phyloP scores from a whole-genome alignment of 2,113 vertebrate species.

The Phylloscopus trochilus region DNA sequence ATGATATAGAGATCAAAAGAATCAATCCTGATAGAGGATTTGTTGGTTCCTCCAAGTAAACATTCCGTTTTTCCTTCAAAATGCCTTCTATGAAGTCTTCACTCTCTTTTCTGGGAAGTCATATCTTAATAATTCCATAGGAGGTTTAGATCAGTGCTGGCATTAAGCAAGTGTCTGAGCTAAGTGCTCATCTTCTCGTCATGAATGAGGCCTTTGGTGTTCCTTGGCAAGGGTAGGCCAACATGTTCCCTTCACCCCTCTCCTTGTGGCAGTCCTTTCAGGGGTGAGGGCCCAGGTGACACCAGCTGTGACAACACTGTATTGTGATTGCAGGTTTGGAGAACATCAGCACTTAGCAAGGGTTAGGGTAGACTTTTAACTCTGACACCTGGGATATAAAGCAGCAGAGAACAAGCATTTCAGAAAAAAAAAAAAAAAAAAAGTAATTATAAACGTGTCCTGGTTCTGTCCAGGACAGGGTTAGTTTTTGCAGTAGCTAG shows the following conservation, averaged over 20 bases:
- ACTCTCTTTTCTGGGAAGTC: neutral
- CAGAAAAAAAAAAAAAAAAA: neutral
- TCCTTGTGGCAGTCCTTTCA: neutral
- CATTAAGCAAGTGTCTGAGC: neutral
- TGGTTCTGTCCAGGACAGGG: neutral
- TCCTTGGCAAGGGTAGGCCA: neutral
- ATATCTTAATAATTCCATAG: neutral
- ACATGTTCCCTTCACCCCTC: neutral
- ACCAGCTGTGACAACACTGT: neutral
- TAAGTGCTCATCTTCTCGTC: neutral
- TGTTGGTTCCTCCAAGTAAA: neutral
- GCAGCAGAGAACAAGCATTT: neutral
- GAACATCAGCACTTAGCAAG: neutral
- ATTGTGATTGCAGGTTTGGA: accelerated
- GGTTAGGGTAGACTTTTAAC: neutral
- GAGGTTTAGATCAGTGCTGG: neutral
- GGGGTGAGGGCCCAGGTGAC: neutral
- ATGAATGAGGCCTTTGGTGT: neutral
- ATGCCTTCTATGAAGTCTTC: neutral
- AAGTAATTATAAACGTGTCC: neutral
- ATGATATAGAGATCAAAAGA: neutral
- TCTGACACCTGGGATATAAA: neutral
- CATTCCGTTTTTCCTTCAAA: neutral
- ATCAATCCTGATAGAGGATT: neutral
- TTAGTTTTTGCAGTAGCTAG: neutral